A percentile compares a stretch with the other conserved stretches of the same genome.
These are phyloP conservation scores for Drosophila imparisetae DNA, from an alignment of 2,888 invertebrate species.

Conservation along the genomic window DNA sequence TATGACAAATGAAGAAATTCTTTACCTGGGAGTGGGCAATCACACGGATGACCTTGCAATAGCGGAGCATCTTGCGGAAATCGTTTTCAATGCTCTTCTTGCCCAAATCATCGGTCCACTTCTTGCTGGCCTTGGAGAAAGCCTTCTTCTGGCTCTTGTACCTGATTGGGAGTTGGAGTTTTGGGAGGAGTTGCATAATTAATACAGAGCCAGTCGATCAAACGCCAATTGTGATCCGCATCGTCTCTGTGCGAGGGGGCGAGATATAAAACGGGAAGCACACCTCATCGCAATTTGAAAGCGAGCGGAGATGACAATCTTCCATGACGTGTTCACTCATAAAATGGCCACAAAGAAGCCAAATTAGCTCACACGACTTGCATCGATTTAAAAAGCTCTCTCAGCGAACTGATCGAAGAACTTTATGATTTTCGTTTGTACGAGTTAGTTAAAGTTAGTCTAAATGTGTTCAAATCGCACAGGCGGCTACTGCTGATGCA, in stretches of 20 bases:
- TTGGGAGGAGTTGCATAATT: slow-evolving; percentile 41
- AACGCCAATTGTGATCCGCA: slow-evolving; percentile 21
- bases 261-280: slow-evolving; percentile 86
- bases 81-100: slow-evolving; percentile 98
- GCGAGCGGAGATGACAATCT: slow-evolving; percentile 88
- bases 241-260: slow-evolving; percentile 60
- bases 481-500: slow-evolving; percentile 3
- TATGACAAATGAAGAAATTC: slow-evolving; percentile 39
- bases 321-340: slow-evolving; percentile 83
- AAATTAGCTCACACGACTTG: slow-evolving; percentile 84
- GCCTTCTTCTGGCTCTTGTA: slow-evolving; percentile 99
- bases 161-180: slow-evolving; percentile 87
- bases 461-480: slow-evolving; percentile 5
- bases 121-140: slow-evolving; percentile 98
- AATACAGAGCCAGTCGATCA: slow-evolving; percentile 47
- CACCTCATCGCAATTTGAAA: slow-evolving; percentile 87
- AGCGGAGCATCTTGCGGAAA: slow-evolving; percentile 98
- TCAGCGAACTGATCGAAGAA: slow-evolving; percentile 89
- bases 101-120: slow-evolving; percentile 99
- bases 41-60: slow-evolving; percentile 98
- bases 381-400: slow-evolving; percentile 86
- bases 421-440: slow-evolving; percentile 74
- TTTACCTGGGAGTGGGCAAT: slow-evolving; percentile 98
- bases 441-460: slow-evolving; percentile 54
- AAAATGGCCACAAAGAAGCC: slow-evolving; percentile 29